Percentiles rank a stretch among this genome's conserved stretches.
phyloP scores from a whole-genome alignment of 2,888 invertebrate genomes.

The Cephus spinipes region DNA sequence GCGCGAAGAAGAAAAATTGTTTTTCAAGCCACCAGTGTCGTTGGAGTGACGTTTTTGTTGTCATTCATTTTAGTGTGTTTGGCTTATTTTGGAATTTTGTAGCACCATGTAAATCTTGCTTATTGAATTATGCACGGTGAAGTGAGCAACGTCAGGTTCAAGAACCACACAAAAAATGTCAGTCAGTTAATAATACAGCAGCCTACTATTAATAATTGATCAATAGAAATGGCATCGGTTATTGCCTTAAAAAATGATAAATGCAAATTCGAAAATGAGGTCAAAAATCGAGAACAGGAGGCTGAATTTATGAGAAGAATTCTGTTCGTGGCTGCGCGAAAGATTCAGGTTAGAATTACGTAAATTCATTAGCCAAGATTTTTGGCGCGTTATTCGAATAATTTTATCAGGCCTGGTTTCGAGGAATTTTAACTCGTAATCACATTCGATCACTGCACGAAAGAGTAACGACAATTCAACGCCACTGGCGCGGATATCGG shows the following conservation, averaged over 20 bases:
- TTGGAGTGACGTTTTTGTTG: constrained; percentile 26
- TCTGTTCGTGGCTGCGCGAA: constrained; percentile 41
- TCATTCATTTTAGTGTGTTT: constrained; percentile 31
- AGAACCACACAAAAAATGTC: neutral
- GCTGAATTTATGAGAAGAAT: constrained; percentile 31
- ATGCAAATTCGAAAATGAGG: constrained; percentile 30
- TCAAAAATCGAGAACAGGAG: constrained; percentile 27
- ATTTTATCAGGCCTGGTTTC: constrained; percentile 47
- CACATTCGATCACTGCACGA: constrained; percentile 43
- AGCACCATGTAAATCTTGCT: constrained; percentile 3
- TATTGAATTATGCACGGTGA: neutral
- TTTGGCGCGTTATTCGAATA: neutral
- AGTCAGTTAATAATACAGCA: neutral
- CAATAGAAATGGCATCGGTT: constrained; percentile 36
- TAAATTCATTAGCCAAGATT: neutral
- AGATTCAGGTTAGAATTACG: constrained; percentile 42
- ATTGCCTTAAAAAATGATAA: constrained; percentile 19
- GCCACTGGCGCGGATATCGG: constrained; percentile 48
- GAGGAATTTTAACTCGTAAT: constrained; percentile 46
- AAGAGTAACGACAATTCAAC: constrained; percentile 44
- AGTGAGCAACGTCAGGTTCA: neutral
- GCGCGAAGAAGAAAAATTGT: constrained; percentile 30
- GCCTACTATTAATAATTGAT: neutral
- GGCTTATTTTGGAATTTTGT: constrained; percentile 30
- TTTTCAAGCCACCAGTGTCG: constrained; percentile 19